Evolutionary conservation across 2,888 invertebrate species (phyloP), one percentile per base, ranked within the genome.

Genomic region (Acronicta leporina): DNA sequence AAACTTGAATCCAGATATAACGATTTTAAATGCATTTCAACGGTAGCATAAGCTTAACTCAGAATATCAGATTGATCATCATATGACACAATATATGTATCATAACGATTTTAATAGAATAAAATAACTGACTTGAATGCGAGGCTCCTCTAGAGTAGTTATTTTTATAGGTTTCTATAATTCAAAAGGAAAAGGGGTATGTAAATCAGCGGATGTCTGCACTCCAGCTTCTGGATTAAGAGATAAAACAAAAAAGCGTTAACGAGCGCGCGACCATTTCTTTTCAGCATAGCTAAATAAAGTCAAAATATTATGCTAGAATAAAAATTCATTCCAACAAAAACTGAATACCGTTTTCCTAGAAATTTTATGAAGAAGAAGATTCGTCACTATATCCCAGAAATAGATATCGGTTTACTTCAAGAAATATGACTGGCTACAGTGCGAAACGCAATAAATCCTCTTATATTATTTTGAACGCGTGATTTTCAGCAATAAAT

Each of bases 401-500:
- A 35, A 13, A 35, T 33, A 5, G 13, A 9, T 5, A 52, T 7
- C 9, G 15, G 16, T 27, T 40, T 9, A 2, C 14, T 20, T 48
- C 43, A 11, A 47, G 5, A 2, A 38, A 10, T 35, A 47, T 40
- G 38, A 5, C 35, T 25, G 13, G 43, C 20, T 25, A 14, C 38
- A 25, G 40, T 25, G 9, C 40, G 10, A 40, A 40, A 11, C 25
- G 25, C 38, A 35, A 46, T 50, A 16, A 51, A 48, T 49, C 35
- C 14, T 33, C 15, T 20, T 20, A 3, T 20, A 20, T 42, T 44
- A 38, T 48, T 42, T 38, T 10, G 44, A 41, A 15, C 50, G 40
- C 27, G 27, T 27, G 20, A 27, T 63, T 33, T 20, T 47, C 13
- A 40, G 43, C 11, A 41, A 55, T 50, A 6, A 13, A 47, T 63